Evolutionary conservation across 2,797 vertebrate genomes (phyloP).

Genomic region (Anolis apletophallus): DNA sequence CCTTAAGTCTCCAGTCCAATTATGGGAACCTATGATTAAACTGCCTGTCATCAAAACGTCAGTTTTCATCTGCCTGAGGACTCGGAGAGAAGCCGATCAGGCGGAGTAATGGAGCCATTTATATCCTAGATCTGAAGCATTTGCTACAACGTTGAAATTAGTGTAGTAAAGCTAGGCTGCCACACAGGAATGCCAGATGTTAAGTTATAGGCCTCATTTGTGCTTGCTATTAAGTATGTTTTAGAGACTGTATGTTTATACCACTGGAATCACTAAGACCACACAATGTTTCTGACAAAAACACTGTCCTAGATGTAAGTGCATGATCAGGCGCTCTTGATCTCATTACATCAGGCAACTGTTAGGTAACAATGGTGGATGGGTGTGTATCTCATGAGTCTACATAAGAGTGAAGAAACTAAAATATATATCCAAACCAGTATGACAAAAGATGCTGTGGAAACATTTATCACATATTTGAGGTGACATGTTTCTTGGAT

Average conservation of each 20-base stretch:
- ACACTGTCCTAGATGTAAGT: not conserved
- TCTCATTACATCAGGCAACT: not conserved
- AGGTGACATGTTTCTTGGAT: not conserved
- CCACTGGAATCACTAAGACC: not conserved
- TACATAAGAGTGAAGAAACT: not conserved
- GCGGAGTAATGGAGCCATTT: conserved; percentile 37
- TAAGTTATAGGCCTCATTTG: conserved; percentile 35
- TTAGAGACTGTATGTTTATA: conserved; percentile 7
- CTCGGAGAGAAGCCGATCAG: conserved; percentile 14
- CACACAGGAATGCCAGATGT: conserved; percentile 35
- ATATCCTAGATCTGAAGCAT: conserved; percentile 38
- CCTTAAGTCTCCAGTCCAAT: conserved; percentile 34
- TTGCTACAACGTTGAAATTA: conserved; percentile 25
- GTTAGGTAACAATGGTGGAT: not conserved
- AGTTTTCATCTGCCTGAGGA: conserved; percentile 33
- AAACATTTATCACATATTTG: not conserved
- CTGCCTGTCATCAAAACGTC: conserved; percentile 37
- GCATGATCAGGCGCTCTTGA: not conserved
- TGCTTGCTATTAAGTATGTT: conserved; percentile 18
- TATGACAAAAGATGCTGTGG: no score
- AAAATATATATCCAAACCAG: not conserved
- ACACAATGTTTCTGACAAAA: not conserved
- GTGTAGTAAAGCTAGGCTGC: conserved; percentile 35
- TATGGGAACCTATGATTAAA: conserved; percentile 24
- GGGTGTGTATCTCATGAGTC: not conserved